Evolutionary conservation across 2,797 vertebrate genomes (phyloP), one percentile per base, ranked within the genome.

Genomic region (Yasuhikotakia modesta): DNA sequence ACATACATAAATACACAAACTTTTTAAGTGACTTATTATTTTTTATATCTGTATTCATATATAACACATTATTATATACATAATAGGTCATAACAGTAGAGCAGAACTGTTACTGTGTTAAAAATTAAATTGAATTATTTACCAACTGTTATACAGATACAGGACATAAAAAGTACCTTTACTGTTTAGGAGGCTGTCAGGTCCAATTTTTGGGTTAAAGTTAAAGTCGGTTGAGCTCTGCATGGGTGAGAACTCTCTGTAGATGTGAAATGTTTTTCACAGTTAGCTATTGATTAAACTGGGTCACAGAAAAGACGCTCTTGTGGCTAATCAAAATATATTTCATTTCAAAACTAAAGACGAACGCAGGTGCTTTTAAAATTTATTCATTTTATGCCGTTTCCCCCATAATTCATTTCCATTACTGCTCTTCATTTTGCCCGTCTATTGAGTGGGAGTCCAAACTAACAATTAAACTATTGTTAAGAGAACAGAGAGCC

Each of bases 401-500:
- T 84, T 87, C 67, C 53, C 73, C 52, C 70, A 76, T 82, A 79
- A 80, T 88, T 83, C 88, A 81, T 82, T 91, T 86, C 85, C 86
- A 89, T 89, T 90, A 89, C 88, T 83, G 85, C 75, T 85, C 89
- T 91, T 92, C 89, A 87, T 91, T 88, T 90, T 83, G 85, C 89
- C 83, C 82, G 87, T 79, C 82, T 85, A 76, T 75, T 45, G 90
- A 88, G 92, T 92, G 88, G 91, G 91, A 85, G 88, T 86, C 83
- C 65, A 83, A 90, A 87, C 86, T 82, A 86, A 91, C 91, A 93
- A 93, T 92, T 92, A 91, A 89, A 90, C 89, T 90, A 91, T 92
- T 93, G 90, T 92, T 89, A 82, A 89, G 88, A 88, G 87, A 89
- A 92, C 87, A 89, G 89, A 90, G 87, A 89, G 83, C 87, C 90